Evolutionary conservation across 2,888 invertebrate species (phyloP), one percentile per base, ranked within the genome.

Genomic region (Caenorhabditis sp.): DNA sequence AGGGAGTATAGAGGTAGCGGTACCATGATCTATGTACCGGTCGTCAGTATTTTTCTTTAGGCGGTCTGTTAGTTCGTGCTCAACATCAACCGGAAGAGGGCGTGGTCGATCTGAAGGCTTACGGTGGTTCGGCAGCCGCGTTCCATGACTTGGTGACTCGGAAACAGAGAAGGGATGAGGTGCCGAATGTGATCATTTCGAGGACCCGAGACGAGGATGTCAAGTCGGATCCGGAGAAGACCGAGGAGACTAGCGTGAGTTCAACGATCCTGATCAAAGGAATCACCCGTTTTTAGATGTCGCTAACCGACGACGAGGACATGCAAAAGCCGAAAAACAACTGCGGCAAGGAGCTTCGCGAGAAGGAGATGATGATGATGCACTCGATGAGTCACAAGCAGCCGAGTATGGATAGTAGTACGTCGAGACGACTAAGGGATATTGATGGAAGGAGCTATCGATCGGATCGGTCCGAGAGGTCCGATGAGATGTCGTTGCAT

Each of bases 401-500:
- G 55, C 85, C 87, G 9, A 86, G 87, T 22, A 79, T 87, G 78
- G 88, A 88, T 68, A 84, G 86, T 44, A 86, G 86, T 37, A 83
- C 85, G 32, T 83, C 83, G 4, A 70, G 85, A 65, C 69, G 80
- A 47, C 64, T 82, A 56, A 37, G 84, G 22, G 85, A 85, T 40
- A 77, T 85, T 37, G 91, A 91, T 51, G 86, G 86, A 24, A 69
- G 90, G 47, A 90, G 89, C 24, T 90, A 90, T 74, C 85, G 89
- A 56, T 88, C 88, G 20, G 90, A 88, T 58, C 62, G 87, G 26
- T 89, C 88, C 8, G 87, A 88, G 56, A 80, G 90, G 15, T 88
- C 88, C 8, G 91, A 91, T 68, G 91, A 91, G 60, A 83, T 89
- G 81, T 90, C 90, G 35, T 62, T 91, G 13, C 88, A 90, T 32